Evolutionary conservation across 2,797 vertebrate species (phyloP).

Genomic region (Artibeus jamaicensis): DNA sequence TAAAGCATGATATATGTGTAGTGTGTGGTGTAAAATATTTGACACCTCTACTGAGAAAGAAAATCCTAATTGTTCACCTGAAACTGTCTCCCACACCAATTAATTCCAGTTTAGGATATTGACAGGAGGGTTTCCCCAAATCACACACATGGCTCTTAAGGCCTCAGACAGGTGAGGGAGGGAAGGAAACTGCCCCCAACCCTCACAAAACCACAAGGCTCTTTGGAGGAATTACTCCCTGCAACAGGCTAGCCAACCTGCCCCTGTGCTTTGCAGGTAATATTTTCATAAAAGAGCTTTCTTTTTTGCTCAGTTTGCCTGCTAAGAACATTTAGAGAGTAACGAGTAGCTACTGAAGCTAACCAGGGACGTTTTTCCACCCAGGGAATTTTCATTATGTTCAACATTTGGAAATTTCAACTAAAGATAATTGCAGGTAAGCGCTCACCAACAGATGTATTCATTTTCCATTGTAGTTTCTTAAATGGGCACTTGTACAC

Average conservation of each 20-base stretch:
- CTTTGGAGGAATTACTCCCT: slow-evolving; percentile 51
- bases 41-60: slow-evolving; percentile 68
- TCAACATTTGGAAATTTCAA: slow-evolving; percentile 74
- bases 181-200: not conserved
- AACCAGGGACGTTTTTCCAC: slow-evolving; percentile 74
- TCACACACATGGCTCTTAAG: slow-evolving; percentile 9
- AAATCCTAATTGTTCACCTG: slow-evolving; percentile 69
- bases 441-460: slow-evolving; percentile 62
- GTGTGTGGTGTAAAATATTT: slow-evolving; percentile 57
- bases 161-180: slow-evolving; percentile 41
- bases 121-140: slow-evolving; percentile 38
- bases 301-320: slow-evolving; percentile 58
- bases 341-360: slow-evolving; percentile 75
- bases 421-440: slow-evolving; percentile 74
- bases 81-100: slow-evolving; percentile 63
- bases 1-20: slow-evolving; percentile 51
- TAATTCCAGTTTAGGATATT: slow-evolving; percentile 52
- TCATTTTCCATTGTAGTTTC: slow-evolving; percentile 69
- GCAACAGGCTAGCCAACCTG: slow-evolving; percentile 11
- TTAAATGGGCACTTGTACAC: slow-evolving; percentile 65
- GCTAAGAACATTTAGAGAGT: slow-evolving; percentile 75
- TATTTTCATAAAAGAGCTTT: slow-evolving; percentile 66
- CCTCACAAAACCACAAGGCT: slow-evolving; percentile 21
- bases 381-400: slow-evolving; percentile 73
- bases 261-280: slow-evolving; percentile 55